Base-by-base conservation (phyloP, 1,140 invertebrate genomes). In the Drosophila persimilis region DNA sequence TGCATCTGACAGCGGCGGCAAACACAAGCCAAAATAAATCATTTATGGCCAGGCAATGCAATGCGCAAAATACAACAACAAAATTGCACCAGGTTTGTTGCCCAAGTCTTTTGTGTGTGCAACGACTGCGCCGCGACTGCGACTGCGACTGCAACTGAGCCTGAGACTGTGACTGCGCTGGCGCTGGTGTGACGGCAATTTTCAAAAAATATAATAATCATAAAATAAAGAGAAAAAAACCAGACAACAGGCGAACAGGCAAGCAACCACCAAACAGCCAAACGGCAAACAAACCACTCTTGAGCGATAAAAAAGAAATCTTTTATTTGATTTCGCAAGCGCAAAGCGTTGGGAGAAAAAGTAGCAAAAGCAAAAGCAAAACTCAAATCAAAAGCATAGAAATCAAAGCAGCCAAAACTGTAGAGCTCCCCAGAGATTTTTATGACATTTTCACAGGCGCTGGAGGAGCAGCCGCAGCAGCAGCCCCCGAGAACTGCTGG, bases 361-460 rank as follows among this genome's bases (percentile, higher is more conserved):
- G 78, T 56, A 83, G 24, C 24, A 26, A 5, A 56, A 45, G 71
- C 71, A 51, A 46, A 44, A 72, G 70, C 56, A 59, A 50, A 39
- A 53, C 51, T 39, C 26, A 58, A 63, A 43, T 24, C 63, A 54
- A 39, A 39, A 39, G 31, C 55, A 65, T 64, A 43, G 70, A 83
- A 84, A 84, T 80, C 80, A 84, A 84, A 84, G 72, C 80, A 80
- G 76, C 65, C 80, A 84, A 83, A 69, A 72, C 64, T 59, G 61
- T 60, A 79, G 76, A 86, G 67, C 83, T 88, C 83, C 83, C 84
- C 72, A 79, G 83, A 88, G 83, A 88, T 88, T 88, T 86, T 88
- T 88, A 88, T 88, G 83, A 88, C 83, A 88, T 88, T 88, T 88
- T 88, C 78, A 80, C 83, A 88, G 75, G 75, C 35, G 35, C 77